phyloP scores from a whole-genome alignment of 1,140 invertebrate genomes.

The Drosophila nigromelanica region DNA sequence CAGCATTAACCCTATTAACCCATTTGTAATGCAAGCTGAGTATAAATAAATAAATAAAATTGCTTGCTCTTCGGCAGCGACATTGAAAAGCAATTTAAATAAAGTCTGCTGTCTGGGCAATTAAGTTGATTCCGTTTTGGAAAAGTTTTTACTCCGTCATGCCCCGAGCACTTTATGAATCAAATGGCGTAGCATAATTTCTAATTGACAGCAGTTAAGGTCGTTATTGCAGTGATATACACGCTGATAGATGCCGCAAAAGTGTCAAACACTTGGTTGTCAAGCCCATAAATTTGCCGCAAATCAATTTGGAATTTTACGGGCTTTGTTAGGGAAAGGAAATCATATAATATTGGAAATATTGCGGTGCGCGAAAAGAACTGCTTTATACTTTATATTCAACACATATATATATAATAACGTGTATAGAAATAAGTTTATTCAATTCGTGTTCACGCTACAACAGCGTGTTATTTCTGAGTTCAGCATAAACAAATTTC shows the following conservation, averaged over 20 bases:
- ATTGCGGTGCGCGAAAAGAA: constrained; percentile 4
- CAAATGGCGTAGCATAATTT: constrained; percentile 51
- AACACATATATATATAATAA: background rate
- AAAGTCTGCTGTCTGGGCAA: constrained; percentile 33
- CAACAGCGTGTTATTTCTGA: constrained; percentile 24
- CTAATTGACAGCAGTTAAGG: constrained; percentile 61
- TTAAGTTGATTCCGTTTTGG: constrained; percentile 36
- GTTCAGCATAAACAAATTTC: constrained; percentile 26
- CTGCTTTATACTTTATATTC: background rate
- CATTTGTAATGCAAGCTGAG: background rate
- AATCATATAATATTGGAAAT: constrained; percentile 24
- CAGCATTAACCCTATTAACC: background rate
- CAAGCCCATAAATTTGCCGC: constrained; percentile 11
- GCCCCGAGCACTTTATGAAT: constrained; percentile 32
- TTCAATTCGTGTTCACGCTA: constrained; percentile 10
- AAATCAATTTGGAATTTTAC: constrained; percentile 63
- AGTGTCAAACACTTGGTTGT: constrained; percentile 11
- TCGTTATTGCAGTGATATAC: constrained; percentile 47
- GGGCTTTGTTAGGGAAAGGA: constrained; percentile 1
- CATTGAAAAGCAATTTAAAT: constrained; percentile 72
- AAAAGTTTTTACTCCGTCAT: constrained; percentile 42
- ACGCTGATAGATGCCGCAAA: constrained; percentile 23
- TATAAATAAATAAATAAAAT: background rate
- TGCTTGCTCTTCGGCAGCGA: constrained; percentile 18
- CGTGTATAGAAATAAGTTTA: background rate